Base-by-base conservation (phyloP, 2,888 invertebrate genomes). In the Latheticus oryzae region DNA sequence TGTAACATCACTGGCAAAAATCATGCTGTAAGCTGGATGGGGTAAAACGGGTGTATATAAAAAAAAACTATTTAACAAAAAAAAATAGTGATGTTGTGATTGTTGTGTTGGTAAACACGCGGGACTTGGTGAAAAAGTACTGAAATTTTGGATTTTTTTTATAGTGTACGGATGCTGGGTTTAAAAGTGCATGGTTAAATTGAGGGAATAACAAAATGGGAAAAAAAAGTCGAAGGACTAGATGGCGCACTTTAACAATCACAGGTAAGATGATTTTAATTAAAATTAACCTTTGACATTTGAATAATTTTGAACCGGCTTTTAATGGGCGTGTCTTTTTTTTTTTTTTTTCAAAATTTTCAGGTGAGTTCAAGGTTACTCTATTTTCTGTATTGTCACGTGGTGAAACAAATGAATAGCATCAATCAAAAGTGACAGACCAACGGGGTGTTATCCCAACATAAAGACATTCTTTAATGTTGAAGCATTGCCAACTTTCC, bases 241-340 rank as follows among this genome's bases (percentile, higher is more conserved):
- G 84, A 76, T 86, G 86, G 86, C 82, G 84, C 76, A 81, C 83
- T 67, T 79, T 85, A 68, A 81, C 83, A 64, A 84, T 85, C 71
- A 82, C 81, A 67, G 81, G 84, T 83, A 73, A 80, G 75, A 13
- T 23, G 69, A 4, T 7, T 5, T 43, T n/a, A n/a, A n/a, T n/a
- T n/a, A n/a, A n/a, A n/a, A n/a, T 19, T 32, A 21, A 28, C 30
- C 13, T 33, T 48, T 35, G 38, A 23, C 42, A 51, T 19, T 38
- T 50, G 9, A 2, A 11, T 7, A 5, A 28, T n/a, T n/a, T 28
- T n/a, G n/a, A 19, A 21, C 4, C 5, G 11, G 21, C 11, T 7
- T 17, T n/a, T 21, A 32, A 35, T 24, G 48, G 48, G 24, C 24
- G 35, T 35, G 33, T 47, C 33, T 47, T 5, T 17, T 11, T 3